Evolutionary conservation across 2,113 vertebrate species (phyloP).

Genomic region (Sminthopsis crassicaudata): DNA sequence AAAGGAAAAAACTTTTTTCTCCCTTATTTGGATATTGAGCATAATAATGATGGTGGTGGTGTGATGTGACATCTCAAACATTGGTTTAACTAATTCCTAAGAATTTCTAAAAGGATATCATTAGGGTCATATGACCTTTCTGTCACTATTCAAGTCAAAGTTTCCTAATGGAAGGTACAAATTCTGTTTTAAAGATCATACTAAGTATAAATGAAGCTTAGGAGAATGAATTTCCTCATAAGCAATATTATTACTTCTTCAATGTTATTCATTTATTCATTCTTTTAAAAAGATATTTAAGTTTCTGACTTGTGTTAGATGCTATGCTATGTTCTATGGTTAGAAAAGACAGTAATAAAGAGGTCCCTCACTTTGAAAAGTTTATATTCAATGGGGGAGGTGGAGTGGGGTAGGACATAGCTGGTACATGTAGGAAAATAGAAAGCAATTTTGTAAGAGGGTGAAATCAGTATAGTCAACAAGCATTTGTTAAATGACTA

Average conservation of each 20-base stretch:
- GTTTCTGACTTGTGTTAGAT: background rate
- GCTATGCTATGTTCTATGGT: background rate
- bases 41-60: background rate
- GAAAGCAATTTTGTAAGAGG: no score
- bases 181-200: slow-evolving; percentile 61
- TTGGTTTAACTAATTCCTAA: slow-evolving; percentile 57
- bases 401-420: no score
- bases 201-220: slow-evolving; percentile 59
- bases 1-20: background rate
- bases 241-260: slow-evolving; percentile 60
- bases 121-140: slow-evolving; percentile 74
- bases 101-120: slow-evolving; percentile 63
- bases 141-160: slow-evolving; percentile 72
- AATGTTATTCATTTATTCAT: background rate
- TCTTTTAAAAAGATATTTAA: background rate
- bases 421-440: no score
- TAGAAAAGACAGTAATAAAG: background rate
- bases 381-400: no score
- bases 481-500: no score
- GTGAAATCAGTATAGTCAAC: no score
- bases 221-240: slow-evolving; percentile 62
- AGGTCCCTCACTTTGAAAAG: no score
- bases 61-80: slow-evolving; percentile 31
- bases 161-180: slow-evolving; percentile 52
- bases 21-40: background rate